These are phyloP conservation scores for Xenentodon cancila DNA, from an alignment of 2,797 vertebrate species.

Conservation along the genomic window DNA sequence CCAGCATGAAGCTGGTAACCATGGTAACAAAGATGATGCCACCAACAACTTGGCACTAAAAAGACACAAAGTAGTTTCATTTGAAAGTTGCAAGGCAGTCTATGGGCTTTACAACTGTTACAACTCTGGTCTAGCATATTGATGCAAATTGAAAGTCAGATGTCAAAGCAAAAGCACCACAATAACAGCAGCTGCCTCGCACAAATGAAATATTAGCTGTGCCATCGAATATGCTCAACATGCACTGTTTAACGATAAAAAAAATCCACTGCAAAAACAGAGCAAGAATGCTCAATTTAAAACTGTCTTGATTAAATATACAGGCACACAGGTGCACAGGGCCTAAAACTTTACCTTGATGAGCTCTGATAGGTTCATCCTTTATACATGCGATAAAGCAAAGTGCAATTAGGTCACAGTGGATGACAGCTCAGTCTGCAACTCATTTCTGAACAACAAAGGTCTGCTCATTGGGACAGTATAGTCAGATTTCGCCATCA, in stretches of 20 bases:
- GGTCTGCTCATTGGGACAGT: slow-evolving; percentile 13
- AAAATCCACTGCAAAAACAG: slow-evolving; percentile 25
- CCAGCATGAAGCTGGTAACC: slow-evolving; percentile 92
- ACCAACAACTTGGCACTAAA: slow-evolving; percentile 90
- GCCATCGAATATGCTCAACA: slow-evolving; percentile 25
- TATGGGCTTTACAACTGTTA: too few species aligned
- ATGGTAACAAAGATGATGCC: slow-evolving; percentile 89
- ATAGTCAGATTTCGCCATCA: slow-evolving; percentile 24
- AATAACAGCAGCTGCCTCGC: slow-evolving; percentile 27
- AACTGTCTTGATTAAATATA: too few species aligned
- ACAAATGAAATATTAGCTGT: slow-evolving; percentile 44
- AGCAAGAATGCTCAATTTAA: slow-evolving; percentile 7
- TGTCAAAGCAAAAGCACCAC: slow-evolving; percentile 10
- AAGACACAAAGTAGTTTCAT: slow-evolving; percentile 30
- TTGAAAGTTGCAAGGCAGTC: too few species aligned
- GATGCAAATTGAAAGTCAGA: slow-evolving; percentile 21
- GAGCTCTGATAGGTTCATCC: background rate
- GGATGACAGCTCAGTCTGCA: slow-evolving; percentile 15
- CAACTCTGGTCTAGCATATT: background rate
- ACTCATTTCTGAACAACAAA: slow-evolving; percentile 39
- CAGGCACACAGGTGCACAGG: too few species aligned
- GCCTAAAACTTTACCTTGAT: background rate
- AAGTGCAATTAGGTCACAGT: slow-evolving; percentile 45
- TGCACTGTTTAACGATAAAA: slow-evolving; percentile 25
- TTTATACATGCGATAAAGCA: background rate